A percentile compares a stretch with the other conserved stretches of the same genome.
phyloP scores from a whole-genome alignment of 2,888 invertebrate species.

The Anticlea derivata region DNA sequence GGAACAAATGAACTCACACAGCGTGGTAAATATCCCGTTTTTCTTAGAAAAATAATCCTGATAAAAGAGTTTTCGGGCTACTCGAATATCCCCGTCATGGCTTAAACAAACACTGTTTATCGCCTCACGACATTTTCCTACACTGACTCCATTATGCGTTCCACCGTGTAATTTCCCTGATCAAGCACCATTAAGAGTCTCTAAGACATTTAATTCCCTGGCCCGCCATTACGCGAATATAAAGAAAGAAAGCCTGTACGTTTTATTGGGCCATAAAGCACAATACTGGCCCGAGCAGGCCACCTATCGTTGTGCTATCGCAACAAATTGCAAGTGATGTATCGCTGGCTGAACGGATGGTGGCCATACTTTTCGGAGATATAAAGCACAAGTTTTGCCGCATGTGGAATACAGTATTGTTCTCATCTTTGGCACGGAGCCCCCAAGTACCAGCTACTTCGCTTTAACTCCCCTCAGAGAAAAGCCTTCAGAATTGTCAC shows the following conservation, averaged over 20 bases:
- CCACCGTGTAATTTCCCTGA: constrained; percentile 13
- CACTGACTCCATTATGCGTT: background rate
- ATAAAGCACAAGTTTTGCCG: background rate
- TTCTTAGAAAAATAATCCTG: too few species aligned
- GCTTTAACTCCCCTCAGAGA: too few species aligned
- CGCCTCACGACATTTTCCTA: too few species aligned
- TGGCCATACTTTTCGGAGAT: constrained; percentile 29
- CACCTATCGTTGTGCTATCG: constrained; percentile 71
- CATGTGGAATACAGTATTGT: too few species aligned
- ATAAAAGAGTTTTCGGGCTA: too few species aligned
- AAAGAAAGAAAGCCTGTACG: constrained; percentile 43
- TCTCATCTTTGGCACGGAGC: too few species aligned
- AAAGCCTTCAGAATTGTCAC: too few species aligned
- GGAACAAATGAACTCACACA: too few species aligned
- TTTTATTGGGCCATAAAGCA: constrained; percentile 73
- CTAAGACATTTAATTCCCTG: constrained; percentile 31
- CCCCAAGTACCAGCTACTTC: too few species aligned
- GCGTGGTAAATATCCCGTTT: too few species aligned
- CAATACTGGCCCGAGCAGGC: constrained; percentile 56
- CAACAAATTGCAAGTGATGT: constrained; percentile 80
- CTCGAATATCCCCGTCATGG: too few species aligned
- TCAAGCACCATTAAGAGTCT: constrained; percentile 20
- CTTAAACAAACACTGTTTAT: too few species aligned
- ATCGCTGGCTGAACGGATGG: constrained; percentile 59
- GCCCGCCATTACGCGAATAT: constrained; percentile 36